Evolutionary conservation across 2,113 vertebrate species (phyloP).

Genomic region (Dipodomys spectabilis): DNA sequence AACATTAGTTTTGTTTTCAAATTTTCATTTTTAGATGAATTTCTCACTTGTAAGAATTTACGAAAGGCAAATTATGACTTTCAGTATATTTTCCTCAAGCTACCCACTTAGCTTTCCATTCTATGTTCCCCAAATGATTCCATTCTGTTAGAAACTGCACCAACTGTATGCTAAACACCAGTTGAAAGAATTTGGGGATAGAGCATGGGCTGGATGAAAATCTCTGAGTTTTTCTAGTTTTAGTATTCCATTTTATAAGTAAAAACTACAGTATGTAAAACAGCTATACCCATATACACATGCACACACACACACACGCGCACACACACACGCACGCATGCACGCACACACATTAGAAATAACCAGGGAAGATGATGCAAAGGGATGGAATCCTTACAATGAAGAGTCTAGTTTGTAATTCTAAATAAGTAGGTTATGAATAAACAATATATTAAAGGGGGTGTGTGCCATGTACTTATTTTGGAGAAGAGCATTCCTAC

Average conservation of each 20-base stretch:
- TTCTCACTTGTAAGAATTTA: slow-evolving; percentile 74
- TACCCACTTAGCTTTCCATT: slow-evolving; percentile 63
- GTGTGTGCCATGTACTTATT: background rate
- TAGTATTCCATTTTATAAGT: background rate
- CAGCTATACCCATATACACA: too few species aligned
- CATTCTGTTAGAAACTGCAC: slow-evolving; percentile 62
- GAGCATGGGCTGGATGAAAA: background rate
- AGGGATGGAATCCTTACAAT: background rate
- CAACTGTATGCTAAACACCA: background rate
- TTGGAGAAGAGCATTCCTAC: background rate
- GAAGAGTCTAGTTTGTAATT: background rate
- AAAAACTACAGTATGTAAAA: background rate
- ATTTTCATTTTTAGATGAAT: slow-evolving; percentile 75
- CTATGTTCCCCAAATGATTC: slow-evolving; percentile 44
- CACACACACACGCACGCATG: too few species aligned
- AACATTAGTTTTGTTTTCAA: slow-evolving; percentile 62
- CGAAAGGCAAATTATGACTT: slow-evolving; percentile 74
- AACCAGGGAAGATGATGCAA: background rate
- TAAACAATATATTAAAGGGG: background rate
- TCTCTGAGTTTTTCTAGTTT: background rate
- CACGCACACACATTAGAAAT: background rate
- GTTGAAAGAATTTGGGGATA: background rate
- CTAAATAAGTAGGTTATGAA: background rate
- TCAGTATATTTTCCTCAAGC: slow-evolving; percentile 68
- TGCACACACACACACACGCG: too few species aligned